These are phyloP conservation scores for Chrysomela aeneicollis DNA, from an alignment of 2,888 invertebrate species.

Conservation along the genomic window DNA sequence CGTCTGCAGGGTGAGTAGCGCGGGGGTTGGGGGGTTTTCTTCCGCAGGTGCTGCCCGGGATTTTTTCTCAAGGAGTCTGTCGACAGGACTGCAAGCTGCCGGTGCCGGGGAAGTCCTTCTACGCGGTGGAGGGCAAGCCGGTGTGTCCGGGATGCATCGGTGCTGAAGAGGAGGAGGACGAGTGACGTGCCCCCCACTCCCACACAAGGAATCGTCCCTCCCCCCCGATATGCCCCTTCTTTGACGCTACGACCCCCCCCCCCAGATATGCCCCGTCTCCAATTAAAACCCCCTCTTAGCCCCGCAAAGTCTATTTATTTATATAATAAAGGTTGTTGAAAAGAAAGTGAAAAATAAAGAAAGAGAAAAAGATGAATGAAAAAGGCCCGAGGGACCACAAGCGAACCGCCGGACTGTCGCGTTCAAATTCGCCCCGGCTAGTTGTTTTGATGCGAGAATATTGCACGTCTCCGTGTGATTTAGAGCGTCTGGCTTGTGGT, in stretches of 20 bases:
- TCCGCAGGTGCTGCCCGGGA: background rate
- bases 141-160: conserved; percentile 95
- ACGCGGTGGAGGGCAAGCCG: conserved; percentile 96
- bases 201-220: conserved; percentile 33
- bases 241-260: conserved; percentile 12
- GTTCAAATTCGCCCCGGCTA: background rate
- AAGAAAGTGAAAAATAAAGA: conserved; percentile 59
- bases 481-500: too few species aligned
- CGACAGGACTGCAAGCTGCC: conserved; percentile 91
- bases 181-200: conserved; percentile 61
- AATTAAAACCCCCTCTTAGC: conserved; percentile 53
- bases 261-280: conserved; percentile 30
- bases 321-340: too few species aligned
- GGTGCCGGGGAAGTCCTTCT: conserved; percentile 95
- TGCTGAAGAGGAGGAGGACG: conserved; percentile 83
- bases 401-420: conserved; percentile 35
- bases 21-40: background rate
- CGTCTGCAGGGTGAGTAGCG: conserved; percentile 91
- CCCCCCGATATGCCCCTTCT: conserved; percentile 42
- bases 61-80: background rate
- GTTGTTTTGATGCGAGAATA: too few species aligned
- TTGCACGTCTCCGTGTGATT: too few species aligned
- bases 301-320: too few species aligned
- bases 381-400: conserved; percentile 44
- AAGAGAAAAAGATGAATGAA: conserved; percentile 31